Conservation (phyloP, 2,797 vertebrate species). For the Psittacula echo region DNA sequence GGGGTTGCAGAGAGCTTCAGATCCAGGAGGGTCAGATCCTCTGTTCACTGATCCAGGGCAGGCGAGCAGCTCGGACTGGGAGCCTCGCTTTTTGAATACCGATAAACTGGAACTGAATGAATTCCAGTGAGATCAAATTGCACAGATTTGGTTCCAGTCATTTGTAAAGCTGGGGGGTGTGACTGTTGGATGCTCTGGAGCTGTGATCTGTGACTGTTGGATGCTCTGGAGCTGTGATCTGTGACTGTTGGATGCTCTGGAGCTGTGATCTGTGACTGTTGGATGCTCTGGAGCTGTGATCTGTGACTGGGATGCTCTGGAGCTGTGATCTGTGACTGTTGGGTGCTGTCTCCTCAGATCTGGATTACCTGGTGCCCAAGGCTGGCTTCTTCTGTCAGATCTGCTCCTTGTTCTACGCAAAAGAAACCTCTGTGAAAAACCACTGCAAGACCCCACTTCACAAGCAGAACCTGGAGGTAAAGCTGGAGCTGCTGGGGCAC, state of each 20-base stretch:
- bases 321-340: background rate
- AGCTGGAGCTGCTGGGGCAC: background rate
- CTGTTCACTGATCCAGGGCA: fast-evolving
- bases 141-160: too few relatives aligned
- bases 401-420: slow-evolving; percentile 86
- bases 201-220: too few relatives aligned
- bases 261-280: too few relatives aligned
- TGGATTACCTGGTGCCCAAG: slow-evolving; percentile 89
- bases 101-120: fast-evolving
- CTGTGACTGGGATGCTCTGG: background rate
- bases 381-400: slow-evolving; percentile 91
- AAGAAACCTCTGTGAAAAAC: slow-evolving; percentile 79
- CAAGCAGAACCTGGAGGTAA: slow-evolving; percentile 86
- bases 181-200: too few relatives aligned
- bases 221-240: too few relatives aligned
- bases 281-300: too few relatives aligned
- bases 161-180: too few relatives aligned
- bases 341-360: slow-evolving; percentile 49
- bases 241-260: too few relatives aligned
- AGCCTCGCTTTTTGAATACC: fast-evolving
- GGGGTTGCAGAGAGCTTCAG: background rate
- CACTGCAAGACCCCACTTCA: slow-evolving; percentile 86
- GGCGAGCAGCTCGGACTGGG: background rate
- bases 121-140: background rate
- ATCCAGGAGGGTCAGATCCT: background rate